Conservation (phyloP, 1,140 invertebrate genomes). For the Chionoecetes opilio region DNA sequence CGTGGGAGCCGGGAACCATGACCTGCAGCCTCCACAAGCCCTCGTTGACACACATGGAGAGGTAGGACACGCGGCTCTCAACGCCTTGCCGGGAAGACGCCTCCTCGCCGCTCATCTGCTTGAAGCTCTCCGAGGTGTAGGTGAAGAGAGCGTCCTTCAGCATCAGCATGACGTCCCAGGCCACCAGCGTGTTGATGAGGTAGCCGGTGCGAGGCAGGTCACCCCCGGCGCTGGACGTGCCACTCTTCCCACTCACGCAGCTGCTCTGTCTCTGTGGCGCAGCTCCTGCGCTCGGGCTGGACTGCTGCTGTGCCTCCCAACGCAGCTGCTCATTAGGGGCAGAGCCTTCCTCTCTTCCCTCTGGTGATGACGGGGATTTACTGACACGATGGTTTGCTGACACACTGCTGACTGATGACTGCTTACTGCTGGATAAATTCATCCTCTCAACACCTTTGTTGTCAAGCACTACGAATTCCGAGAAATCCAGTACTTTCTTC, state of each 20-base stretch:
- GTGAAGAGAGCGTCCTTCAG: constrained; percentile 56
- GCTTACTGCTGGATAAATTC: constrained; percentile 16
- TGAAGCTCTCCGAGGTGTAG: constrained; percentile 21
- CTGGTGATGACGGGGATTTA: constrained; percentile 8
- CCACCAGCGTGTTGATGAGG: constrained; percentile 69
- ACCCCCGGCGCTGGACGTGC: constrained; percentile 46
- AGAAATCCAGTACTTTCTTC: constrained; percentile 49
- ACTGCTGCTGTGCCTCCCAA: constrained; percentile 13
- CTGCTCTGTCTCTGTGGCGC: constrained; percentile 54
- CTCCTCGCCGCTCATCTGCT: not conserved
- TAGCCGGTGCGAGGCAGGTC: constrained; percentile 71
- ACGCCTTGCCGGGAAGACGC: constrained; percentile 3
- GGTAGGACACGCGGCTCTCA: constrained; percentile 39
- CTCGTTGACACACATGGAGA: constrained; percentile 67
- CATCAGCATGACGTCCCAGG: constrained; percentile 72
- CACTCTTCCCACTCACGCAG: constrained; percentile 71
- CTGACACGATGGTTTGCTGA: constrained; percentile 17
- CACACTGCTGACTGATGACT: not conserved
- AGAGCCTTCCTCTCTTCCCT: not conserved
- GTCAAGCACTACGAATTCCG: constrained; percentile 52
- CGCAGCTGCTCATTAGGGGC: not conserved
- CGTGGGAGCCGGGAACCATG: constrained; percentile 55
- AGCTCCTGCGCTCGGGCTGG: constrained; percentile 43
- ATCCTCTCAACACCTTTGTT: not conserved
- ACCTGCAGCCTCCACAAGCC: constrained; percentile 70